These are phyloP conservation scores for Rhynchomys soricoides DNA, from an alignment of 2,113 vertebrate genomes.

Conservation along the genomic window DNA sequence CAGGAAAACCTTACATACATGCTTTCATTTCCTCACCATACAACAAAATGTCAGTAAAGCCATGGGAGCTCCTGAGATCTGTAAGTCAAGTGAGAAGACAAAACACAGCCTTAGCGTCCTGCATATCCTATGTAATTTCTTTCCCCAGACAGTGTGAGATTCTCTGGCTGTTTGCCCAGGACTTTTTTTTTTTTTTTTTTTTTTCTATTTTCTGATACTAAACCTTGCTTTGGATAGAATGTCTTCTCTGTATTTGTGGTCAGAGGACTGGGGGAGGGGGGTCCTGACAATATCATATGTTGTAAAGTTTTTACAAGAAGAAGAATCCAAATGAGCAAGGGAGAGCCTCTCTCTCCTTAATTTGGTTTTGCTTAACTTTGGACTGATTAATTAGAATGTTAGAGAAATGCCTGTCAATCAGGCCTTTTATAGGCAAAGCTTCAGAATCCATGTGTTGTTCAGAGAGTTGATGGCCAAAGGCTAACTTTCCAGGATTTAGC, in stretches of 20 bases:
- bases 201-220: background rate
- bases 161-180: background rate
- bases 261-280: background rate
- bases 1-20: background rate
- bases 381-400: background rate
- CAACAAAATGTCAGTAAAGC: background rate
- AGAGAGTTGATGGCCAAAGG: rapidly evolving
- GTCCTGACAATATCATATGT: background rate
- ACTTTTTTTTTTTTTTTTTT: background rate
- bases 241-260: background rate
- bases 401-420: background rate
- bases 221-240: background rate
- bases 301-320: background rate
- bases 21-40: background rate
- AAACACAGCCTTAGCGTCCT: background rate
- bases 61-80: background rate
- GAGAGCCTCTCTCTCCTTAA: background rate
- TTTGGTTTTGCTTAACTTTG: background rate
- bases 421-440: background rate
- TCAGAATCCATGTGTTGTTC: rapidly evolving
- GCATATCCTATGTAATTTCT: background rate
- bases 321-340: background rate
- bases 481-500: background rate
- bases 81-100: background rate
- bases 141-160: background rate